Percentiles rank a stretch among this genome's conserved stretches.
Conservation (phyloP, 2,113 vertebrate genomes). For the Leuciscus idus region DNA sequence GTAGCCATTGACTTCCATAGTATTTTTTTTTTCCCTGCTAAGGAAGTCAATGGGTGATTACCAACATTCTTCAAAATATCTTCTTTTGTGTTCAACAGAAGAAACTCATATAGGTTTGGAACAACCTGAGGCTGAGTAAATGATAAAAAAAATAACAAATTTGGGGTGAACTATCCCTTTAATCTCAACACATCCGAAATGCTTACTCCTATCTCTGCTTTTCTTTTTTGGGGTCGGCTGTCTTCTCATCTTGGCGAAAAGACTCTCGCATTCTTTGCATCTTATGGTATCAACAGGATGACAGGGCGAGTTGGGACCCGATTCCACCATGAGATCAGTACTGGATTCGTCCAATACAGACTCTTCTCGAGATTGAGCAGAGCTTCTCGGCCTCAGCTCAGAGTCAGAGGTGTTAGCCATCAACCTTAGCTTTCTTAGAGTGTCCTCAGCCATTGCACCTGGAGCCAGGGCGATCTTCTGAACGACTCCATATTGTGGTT, state of each 20-base stretch:
- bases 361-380: background rate
- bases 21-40: too few species aligned
- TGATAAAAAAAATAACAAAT: too few species aligned
- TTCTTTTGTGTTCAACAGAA: too few species aligned
- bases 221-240: background rate
- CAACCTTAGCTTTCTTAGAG: background rate
- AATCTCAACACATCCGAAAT: background rate
- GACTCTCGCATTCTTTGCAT: constrained; percentile 36
- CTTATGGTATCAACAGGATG: background rate
- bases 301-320: constrained; percentile 50
- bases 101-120: too few species aligned
- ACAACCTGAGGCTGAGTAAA: too few species aligned
- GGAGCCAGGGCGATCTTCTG: constrained; percentile 39
- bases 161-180: too few species aligned
- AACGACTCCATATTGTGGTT: background rate
- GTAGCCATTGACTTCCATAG: too few species aligned
- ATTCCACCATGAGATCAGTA: constrained; percentile 1
- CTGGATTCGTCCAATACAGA: constrained; percentile 2
- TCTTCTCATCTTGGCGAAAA: constrained; percentile 43
- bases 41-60: too few species aligned
- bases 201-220: constrained; percentile 20
- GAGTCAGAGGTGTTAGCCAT: background rate
- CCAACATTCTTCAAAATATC: too few species aligned
- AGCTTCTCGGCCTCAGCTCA: background rate
- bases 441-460: constrained; percentile 43